Evolutionary conservation across 2,888 invertebrate species (phyloP).

Genomic region (Strigamia transsilvanica): DNA sequence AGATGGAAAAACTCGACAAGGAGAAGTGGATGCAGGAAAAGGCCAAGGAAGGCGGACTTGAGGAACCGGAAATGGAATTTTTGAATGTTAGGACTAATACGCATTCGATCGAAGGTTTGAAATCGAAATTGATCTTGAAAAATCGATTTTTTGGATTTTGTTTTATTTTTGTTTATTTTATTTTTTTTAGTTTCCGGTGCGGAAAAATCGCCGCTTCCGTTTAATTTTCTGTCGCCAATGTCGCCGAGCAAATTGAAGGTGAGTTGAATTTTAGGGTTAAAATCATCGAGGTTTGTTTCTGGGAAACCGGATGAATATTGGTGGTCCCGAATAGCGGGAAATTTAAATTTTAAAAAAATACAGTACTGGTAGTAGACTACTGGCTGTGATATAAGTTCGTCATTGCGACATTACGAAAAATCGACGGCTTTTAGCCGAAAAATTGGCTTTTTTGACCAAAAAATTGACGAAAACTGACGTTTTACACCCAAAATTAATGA

Average conservation of each 20-base stretch:
- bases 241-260: not conserved
- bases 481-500: too few species aligned
- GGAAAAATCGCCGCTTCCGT: not conserved
- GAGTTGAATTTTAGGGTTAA: not conserved
- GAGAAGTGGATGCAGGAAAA: constrained; percentile 77
- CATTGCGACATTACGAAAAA: too few species aligned
- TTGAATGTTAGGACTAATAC: not conserved
- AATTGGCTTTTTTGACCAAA: too few species aligned
- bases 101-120: not conserved
- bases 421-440: too few species aligned
- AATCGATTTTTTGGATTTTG: not conserved
- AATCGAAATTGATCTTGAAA: constrained; percentile 25
- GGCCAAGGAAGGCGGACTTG: constrained; percentile 61
- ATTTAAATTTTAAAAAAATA: too few species aligned
- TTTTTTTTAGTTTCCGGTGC: not conserved
- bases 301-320: too few species aligned
- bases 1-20: constrained; percentile 79
- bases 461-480: not conserved
- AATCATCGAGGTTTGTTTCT: too few species aligned
- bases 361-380: too few species aligned
- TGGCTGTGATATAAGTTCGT: too few species aligned
- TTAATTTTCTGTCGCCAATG: not conserved
- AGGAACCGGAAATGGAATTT: constrained; percentile 14
- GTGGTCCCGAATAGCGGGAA: too few species aligned
- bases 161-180: constrained; percentile 55